These are phyloP conservation scores for Macrophya annulata DNA, from an alignment of 2,888 invertebrate species.

Conservation along the genomic window DNA sequence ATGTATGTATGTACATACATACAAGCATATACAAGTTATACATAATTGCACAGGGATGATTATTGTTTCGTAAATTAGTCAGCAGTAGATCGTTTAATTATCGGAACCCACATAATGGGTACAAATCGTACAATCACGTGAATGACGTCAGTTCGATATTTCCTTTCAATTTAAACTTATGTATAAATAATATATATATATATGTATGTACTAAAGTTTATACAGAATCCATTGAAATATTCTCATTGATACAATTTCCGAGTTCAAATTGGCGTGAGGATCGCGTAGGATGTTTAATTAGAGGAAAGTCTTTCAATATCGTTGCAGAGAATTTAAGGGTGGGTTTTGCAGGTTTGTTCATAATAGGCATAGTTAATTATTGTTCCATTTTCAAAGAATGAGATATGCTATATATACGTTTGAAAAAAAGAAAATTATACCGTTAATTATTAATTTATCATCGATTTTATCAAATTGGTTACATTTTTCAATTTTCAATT, in stretches of 20 bases:
- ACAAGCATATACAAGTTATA: not conserved
- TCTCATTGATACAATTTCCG: not conserved
- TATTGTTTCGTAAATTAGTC: constrained; percentile 10
- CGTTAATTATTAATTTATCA: too few relatives aligned
- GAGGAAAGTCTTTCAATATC: not conserved
- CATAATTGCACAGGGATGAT: not conserved
- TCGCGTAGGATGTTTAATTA: constrained; percentile 32
- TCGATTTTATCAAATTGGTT: too few relatives aligned
- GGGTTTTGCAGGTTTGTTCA: too few relatives aligned
- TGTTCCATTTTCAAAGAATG: too few relatives aligned
- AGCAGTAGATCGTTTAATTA: not conserved
- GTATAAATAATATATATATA: not conserved
- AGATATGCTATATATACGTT: too few relatives aligned
- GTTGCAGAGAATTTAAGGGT: too few relatives aligned
- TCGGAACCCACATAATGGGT: constrained; percentile 3
- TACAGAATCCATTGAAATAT: not conserved
- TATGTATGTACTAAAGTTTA: not conserved
- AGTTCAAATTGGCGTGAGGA: not conserved
- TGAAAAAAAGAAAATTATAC: too few relatives aligned
- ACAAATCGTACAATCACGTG: not conserved
- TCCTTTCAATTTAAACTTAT: not conserved
- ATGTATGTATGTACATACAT: too few relatives aligned
- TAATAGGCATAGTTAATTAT: too few relatives aligned
- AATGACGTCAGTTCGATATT: not conserved
- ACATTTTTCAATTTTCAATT: not conserved